Base-by-base conservation (phyloP, 2,113 vertebrate species). In the Cryptotis parvus region DNA sequence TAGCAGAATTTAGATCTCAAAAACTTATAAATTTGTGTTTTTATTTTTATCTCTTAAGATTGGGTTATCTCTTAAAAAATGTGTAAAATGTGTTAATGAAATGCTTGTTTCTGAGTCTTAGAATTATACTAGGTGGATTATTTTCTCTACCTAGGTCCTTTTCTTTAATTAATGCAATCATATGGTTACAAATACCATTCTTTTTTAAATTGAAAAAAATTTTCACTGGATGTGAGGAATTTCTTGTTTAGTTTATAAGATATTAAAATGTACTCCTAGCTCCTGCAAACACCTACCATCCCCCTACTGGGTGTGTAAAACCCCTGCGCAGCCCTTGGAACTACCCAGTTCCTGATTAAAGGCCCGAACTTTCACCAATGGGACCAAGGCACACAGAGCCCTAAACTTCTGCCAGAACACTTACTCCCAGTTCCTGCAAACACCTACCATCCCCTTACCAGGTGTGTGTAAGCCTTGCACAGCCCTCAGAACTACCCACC, bases 31-130 rank as follows among this genome's bases (percentile, higher is more conserved):
- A 58, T 65, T 18, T 15, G 3, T 39, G 10, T 52, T 87, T 10
- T 75, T 12, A 58, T 72, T 84, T 91, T 88, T 84, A 43, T n/a
- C 52, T 79, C 70, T 45, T 45, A 55, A 66, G 14, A n/a, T n/a
- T n/a, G n/a, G n/a, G n/a, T n/a, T n/a, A n/a, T n/a, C n/a, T n/a
- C n/a, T n/a, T n/a, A n/a, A n/a, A n/a, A n/a, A n/a, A n/a, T n/a
- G n/a, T n/a, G n/a, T n/a, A n/a, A n/a, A 24, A 3, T 79, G 43
- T 5, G 35, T 74, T 68, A 61, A 10, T 79, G 69, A 78, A 55
- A 55, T 55, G 52, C 1, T 55, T 73, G 35, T 81, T 4, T 79
- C 68, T 45, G 43, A 45, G 43, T n/a, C n/a, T n/a, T 83, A 55
- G 6, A 6, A 73, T 72, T 66, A 52, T 0, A 75, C 18, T 55